phyloP scores from a whole-genome alignment of 1,140 invertebrate genomes.

The Zelostemma sp. region DNA sequence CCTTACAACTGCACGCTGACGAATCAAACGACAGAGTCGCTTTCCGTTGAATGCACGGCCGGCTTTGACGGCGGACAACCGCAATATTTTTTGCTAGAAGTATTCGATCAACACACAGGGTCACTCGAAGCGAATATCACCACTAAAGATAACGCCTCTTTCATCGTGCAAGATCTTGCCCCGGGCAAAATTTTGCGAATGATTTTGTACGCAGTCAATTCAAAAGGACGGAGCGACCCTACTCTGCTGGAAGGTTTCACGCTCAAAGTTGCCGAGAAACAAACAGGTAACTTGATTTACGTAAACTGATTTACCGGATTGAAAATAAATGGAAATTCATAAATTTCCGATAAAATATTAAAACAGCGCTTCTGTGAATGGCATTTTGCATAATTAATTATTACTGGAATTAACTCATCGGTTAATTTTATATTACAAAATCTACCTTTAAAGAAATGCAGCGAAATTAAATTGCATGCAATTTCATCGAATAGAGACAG shows the following conservation, averaged over 20 bases:
- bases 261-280: slow-evolving; percentile 83
- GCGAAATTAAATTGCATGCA: too few relatives aligned
- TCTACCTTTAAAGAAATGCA: too few relatives aligned
- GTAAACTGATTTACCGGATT: background rate
- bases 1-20: slow-evolving; percentile 84
- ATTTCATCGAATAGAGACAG: too few relatives aligned
- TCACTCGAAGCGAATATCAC: slow-evolving; percentile 78
- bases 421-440: too few relatives aligned
- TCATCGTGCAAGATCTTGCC: slow-evolving; percentile 78
- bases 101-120: slow-evolving; percentile 78
- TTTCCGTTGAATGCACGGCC: slow-evolving; percentile 81
- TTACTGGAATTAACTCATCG: too few relatives aligned
- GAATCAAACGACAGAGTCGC: slow-evolving; percentile 84
- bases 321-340: background rate
- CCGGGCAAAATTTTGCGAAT: slow-evolving; percentile 79
- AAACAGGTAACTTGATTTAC: slow-evolving; percentile 77
- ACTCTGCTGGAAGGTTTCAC: slow-evolving; percentile 85
- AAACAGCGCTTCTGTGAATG: too few relatives aligned
- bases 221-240: slow-evolving; percentile 86
- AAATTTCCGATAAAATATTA: too few relatives aligned
- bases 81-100: slow-evolving; percentile 80
- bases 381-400: too few relatives aligned
- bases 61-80: slow-evolving; percentile 85
- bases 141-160: slow-evolving; percentile 75
- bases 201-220: slow-evolving; percentile 84